Percentiles rank a stretch among this genome's conserved stretches.
These are phyloP conservation scores for Mesoligia furuncula DNA, from an alignment of 2,888 invertebrate genomes.

Conservation along the genomic window DNA sequence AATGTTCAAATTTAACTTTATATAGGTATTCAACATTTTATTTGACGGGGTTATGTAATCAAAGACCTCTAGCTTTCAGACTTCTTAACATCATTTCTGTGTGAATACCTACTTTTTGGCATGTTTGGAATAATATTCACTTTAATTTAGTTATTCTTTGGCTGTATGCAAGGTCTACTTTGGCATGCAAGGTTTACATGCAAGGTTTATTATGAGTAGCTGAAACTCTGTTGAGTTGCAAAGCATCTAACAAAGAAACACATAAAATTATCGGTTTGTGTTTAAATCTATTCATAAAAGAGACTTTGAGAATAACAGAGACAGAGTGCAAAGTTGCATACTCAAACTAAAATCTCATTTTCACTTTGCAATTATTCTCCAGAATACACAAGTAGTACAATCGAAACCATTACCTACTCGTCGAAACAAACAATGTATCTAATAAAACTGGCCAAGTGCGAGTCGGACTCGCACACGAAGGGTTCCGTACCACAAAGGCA, in stretches of 20 bases:
- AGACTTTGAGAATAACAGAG: background rate
- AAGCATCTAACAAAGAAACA: background rate
- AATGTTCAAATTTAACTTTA: conserved; percentile 12
- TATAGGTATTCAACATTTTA: conserved; percentile 40
- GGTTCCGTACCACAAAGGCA: too few species aligned
- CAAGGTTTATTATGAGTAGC: conserved; percentile 11
- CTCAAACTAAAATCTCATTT: background rate
- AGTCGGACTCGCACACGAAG: too few species aligned
- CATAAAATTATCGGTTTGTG: background rate
- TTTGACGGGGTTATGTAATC: conserved; percentile 25
- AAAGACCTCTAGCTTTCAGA: conserved; percentile 37
- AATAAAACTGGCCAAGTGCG: conserved; percentile 11
- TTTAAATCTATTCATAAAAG: too few species aligned
- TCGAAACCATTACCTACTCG: conserved; percentile 30
- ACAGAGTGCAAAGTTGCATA: background rate
- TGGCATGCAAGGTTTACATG: too few species aligned
- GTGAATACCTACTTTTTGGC: conserved; percentile 53
- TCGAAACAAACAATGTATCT: conserved; percentile 41
- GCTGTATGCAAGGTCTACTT: conserved; percentile 23
- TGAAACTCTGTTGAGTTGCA: background rate
- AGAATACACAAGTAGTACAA: background rate
- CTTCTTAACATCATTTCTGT: conserved; percentile 33
- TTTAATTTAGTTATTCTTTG: conserved; percentile 32
- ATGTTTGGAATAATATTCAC: conserved; percentile 40
- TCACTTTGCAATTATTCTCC: conserved; percentile 26